Conservation (phyloP, 2,113 vertebrate species). For the Stercorarius parasiticus region DNA sequence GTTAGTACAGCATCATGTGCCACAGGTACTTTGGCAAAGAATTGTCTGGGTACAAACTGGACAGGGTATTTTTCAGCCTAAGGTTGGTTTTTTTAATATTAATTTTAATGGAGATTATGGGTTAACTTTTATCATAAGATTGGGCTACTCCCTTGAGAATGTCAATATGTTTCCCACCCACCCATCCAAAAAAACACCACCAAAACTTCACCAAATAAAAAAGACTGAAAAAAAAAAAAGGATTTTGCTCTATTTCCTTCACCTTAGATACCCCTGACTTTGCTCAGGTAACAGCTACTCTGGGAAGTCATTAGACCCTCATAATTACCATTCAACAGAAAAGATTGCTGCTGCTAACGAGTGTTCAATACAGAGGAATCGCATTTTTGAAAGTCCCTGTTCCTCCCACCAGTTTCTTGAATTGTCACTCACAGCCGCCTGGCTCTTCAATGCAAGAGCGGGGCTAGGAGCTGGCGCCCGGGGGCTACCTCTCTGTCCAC, state of each 20-base stretch:
- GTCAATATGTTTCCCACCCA: not conserved
- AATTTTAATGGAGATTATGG: not conserved
- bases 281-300: not conserved
- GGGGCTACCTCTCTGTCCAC: not conserved
- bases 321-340: not conserved
- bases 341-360: not conserved
- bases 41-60: not conserved
- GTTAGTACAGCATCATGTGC: not conserved
- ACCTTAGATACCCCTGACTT: not conserved
- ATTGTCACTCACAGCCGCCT: not conserved
- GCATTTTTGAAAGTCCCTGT: not conserved
- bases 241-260: not conserved
- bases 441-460: not conserved
- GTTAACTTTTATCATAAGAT: not conserved
- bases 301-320: not conserved
- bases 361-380: not conserved
- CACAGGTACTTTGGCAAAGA: not conserved
- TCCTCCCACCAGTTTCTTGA: not conserved
- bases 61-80: not conserved
- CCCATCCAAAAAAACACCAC: rapidly evolving
- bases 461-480: not conserved
- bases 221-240: not conserved
- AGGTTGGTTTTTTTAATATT: not conserved
- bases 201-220: not conserved
- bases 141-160: not conserved